Evolutionary conservation across 2,797 vertebrate genomes (phyloP), one percentile per base, ranked within the genome.

Genomic region (Notoglanidium macrostoma): DNA sequence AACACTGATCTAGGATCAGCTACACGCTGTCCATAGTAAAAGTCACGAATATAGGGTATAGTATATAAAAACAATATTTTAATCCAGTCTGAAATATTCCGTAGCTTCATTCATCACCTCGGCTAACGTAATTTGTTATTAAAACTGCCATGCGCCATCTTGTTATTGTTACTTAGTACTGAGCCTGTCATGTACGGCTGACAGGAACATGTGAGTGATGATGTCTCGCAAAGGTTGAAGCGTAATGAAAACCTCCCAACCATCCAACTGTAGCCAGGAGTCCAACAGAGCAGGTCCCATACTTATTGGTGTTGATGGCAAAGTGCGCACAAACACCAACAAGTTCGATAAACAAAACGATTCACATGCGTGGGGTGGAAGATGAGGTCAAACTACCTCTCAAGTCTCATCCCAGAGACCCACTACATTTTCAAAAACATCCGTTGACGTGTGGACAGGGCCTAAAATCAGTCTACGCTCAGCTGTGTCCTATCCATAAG

Each of bases 1-100:
- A 72, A 44, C 68, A 73, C 46, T 76, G 73, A 76, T 76, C 23
- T n/a, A n/a, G 12, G 44, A 29, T 76, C 73, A n/a, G 73, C 26
- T 51, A 14, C 40, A 26, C 15, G 26, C 1, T 76, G 46, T 49
- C 12, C 11, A 51, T 76, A n/a, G 7, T 59, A 59, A 59, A 59
- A 59, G 4, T 55, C 10, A 74, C n/a, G 7, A 46, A 46, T 46
- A 3, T 3, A 72, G 21, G 3, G 10, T n/a, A 70, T 70, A 35
- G n/a, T 40, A n/a, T 35, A 70, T 32, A 12, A 29, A 68, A 68
- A 32, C 65, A 35, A 68, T 32, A 68, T 35, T 32, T 15, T 35
- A 40, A 40, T 21, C 67, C 67, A 17, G 29, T 4, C 17, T 19
- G 29, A 19, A 40, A 40, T 9, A 19, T 9, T 44, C 17, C 46